Conservation (phyloP, 2,113 vertebrate species). For the Eptesicus fuscus region DNA sequence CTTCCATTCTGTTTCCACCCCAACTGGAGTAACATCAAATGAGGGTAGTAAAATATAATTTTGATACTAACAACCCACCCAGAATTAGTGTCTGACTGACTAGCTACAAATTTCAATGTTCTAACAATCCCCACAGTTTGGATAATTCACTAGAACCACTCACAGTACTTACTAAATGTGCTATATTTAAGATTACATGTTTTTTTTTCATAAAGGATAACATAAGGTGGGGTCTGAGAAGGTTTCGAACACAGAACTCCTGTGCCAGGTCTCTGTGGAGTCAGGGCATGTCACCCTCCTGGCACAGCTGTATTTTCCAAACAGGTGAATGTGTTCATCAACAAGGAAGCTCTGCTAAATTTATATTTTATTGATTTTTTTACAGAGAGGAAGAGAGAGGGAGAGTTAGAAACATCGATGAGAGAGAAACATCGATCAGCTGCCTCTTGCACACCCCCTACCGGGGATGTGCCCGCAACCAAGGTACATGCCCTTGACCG, state of each 20-base stretch:
- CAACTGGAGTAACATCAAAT: neutral
- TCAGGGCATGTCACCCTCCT: accelerated
- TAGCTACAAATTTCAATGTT: neutral
- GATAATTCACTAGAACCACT: neutral
- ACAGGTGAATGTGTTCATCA: neutral
- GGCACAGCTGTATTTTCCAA: neutral
- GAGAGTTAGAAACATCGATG: no score
- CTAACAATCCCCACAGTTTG: neutral
- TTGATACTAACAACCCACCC: neutral
- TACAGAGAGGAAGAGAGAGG: no score
- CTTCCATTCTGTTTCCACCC: neutral
- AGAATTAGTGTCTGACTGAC: neutral
- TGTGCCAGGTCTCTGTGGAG: neutral
- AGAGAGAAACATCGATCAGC: no score
- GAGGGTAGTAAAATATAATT: neutral
- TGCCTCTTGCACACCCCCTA: no score
- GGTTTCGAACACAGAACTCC: neutral
- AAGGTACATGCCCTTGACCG: no score
- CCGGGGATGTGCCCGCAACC: no score
- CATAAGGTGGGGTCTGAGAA: neutral
- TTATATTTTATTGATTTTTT: no score
- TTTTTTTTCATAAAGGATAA: neutral
- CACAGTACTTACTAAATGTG: neutral
- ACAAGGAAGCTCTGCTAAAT: neutral
- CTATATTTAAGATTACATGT: neutral